Conservation (phyloP, 2,797 vertebrate genomes). For the Sebastes alutus region DNA sequence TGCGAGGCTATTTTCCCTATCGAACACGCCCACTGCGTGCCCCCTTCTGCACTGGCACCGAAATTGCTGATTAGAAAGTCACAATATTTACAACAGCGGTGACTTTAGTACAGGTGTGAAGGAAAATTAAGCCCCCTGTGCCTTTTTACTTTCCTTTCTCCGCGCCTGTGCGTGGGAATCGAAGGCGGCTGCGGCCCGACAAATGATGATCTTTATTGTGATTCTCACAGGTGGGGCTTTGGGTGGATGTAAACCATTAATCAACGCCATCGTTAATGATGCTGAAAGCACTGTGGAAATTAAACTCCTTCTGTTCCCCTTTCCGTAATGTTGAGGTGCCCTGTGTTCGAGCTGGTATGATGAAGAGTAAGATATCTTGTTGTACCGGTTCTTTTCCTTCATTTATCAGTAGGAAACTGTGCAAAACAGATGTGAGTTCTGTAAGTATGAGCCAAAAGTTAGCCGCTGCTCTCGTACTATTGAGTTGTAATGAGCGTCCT, state of each 20-base stretch:
- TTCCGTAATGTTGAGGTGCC: constrained; percentile 62
- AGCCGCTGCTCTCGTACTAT: not conserved
- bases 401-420: not conserved
- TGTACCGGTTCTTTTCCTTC: not conserved
- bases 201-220: constrained; percentile 73
- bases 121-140: constrained; percentile 55
- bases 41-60: constrained; percentile 38
- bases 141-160: constrained; percentile 44
- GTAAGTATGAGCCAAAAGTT: not conserved
- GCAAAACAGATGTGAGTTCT: not conserved
- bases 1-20: constrained; percentile 51
- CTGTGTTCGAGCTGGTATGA: constrained; percentile 50
- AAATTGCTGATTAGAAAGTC: constrained; percentile 76
- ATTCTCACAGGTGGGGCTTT: constrained; percentile 78
- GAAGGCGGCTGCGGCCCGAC: constrained; percentile 30
- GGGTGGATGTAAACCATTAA: constrained; percentile 78
- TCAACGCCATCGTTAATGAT: constrained; percentile 82
- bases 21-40: constrained; percentile 47
- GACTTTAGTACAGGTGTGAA: constrained; percentile 47
- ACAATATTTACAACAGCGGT: constrained; percentile 71
- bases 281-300: constrained; percentile 74
- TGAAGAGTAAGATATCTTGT: constrained; percentile 26
- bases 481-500: not conserved
- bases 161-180: constrained; percentile 29
- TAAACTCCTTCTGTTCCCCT: constrained; percentile 67